These are phyloP conservation scores for Glaucomys volans DNA, from an alignment of 2,113 vertebrate genomes.

Conservation along the genomic window DNA sequence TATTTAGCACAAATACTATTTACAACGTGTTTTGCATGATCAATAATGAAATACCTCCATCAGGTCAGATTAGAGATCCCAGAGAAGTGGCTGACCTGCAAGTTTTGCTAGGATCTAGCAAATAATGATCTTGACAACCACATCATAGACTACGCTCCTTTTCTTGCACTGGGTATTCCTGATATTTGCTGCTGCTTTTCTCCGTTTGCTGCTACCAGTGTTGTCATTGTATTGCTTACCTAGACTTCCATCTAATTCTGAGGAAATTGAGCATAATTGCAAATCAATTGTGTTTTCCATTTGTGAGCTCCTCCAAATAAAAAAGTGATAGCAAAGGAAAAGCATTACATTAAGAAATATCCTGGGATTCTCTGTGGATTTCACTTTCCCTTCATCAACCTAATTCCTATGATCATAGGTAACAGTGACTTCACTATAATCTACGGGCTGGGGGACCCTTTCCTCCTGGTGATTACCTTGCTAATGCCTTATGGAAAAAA, in stretches of 20 bases:
- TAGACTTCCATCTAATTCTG: background rate
- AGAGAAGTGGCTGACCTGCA: background rate
- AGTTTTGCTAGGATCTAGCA: background rate
- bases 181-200: background rate
- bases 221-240: background rate
- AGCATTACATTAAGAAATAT: background rate
- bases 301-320: background rate
- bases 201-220: background rate
- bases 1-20: background rate
- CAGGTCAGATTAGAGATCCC: too few species aligned
- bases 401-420: background rate
- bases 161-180: background rate
- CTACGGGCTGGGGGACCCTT: background rate
- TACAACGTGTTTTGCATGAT: background rate
- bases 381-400: slow-evolving; percentile 4
- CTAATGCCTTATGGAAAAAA: background rate
- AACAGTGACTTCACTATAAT: background rate
- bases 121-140: background rate
- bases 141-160: background rate
- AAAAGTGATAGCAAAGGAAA: background rate
- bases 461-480: background rate
- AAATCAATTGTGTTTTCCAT: slow-evolving; percentile 28
- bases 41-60: background rate
- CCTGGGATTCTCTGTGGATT: background rate
- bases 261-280: slow-evolving; percentile 5